Conservation (phyloP, 1,140 invertebrate genomes). For the Tetranychus cinnabarinus region DNA sequence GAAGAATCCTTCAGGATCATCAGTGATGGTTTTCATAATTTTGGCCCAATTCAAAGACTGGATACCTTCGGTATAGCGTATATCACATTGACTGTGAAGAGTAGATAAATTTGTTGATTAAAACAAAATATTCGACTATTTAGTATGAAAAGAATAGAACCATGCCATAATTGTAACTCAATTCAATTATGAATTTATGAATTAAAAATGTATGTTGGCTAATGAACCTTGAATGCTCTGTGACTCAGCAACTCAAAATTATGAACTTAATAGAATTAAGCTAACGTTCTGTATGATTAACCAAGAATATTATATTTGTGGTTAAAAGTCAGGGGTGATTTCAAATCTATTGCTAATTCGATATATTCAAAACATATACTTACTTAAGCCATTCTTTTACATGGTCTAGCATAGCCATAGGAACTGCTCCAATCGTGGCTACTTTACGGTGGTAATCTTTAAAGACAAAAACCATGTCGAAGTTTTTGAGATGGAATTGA, state of each 20-base stretch:
- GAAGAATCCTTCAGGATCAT: slow-evolving; percentile 96
- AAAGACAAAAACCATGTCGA: slow-evolving; percentile 99
- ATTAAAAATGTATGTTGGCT: too few species aligned
- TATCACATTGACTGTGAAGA: slow-evolving; percentile 59
- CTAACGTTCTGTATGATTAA: too few species aligned
- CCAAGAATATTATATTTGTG: too few species aligned
- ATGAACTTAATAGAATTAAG: neutral
- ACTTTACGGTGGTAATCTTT: slow-evolving; percentile 89
- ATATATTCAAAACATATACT: too few species aligned
- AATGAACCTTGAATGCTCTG: too few species aligned
- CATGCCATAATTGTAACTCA: neutral
- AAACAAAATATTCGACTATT: neutral
- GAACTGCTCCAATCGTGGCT: slow-evolving; percentile 89
- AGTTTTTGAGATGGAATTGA: slow-evolving; percentile 93
- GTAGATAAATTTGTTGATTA: slow-evolving; percentile 14
- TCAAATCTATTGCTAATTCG: slow-evolving; percentile 17
- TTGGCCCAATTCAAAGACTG: slow-evolving; percentile 98
- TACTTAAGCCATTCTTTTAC: slow-evolving; percentile 98
- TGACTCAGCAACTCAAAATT: too few species aligned
- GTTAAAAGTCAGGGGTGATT: too few species aligned
- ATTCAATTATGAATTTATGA: neutral
- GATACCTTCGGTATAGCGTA: slow-evolving; percentile 89
- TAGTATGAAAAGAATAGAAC: neutral
- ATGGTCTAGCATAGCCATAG: slow-evolving; percentile 94
- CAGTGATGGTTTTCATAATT: slow-evolving; percentile 98